Conservation (phyloP, 2,797 vertebrate species). For the Sebastes wilsoni region DNA sequence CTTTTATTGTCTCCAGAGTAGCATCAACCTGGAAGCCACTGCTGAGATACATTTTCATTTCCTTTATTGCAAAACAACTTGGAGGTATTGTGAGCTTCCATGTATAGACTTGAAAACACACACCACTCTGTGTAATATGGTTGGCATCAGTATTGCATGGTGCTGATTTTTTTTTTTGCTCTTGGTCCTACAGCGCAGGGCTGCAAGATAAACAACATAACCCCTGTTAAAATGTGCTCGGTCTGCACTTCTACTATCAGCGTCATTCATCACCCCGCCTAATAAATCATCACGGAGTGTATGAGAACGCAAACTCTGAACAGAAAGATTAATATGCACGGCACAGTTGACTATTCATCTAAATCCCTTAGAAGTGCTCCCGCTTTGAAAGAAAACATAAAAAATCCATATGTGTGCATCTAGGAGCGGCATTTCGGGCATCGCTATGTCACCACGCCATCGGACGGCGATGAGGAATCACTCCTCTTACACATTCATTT, state of each 20-base stretch:
- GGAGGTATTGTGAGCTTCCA: neutral
- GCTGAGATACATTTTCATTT: neutral
- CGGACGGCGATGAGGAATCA: constrained; percentile 29
- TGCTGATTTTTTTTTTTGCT: neutral
- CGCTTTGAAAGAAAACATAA: constrained; percentile 56
- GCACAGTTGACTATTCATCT: constrained; percentile 41
- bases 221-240: constrained; percentile 50
- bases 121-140: neutral
- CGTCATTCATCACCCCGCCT: constrained; percentile 67
- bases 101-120: neutral
- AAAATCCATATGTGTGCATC: constrained; percentile 31
- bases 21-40: neutral
- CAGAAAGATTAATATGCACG: constrained; percentile 71
- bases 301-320: constrained; percentile 69
- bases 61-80: neutral
- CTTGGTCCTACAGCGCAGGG: neutral
- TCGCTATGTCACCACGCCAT: neutral
- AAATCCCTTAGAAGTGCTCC: constrained; percentile 37
- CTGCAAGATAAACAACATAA: constrained; percentile 71
- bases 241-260: constrained; percentile 64
- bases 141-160: constrained; percentile 7
- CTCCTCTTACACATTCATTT: constrained; percentile 9
- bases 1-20: neutral
- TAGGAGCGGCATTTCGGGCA: neutral
- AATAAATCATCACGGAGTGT: constrained; percentile 71